Evolutionary conservation across 2,888 invertebrate genomes (phyloP).

Genomic region (Calliscelio sp.): DNA sequence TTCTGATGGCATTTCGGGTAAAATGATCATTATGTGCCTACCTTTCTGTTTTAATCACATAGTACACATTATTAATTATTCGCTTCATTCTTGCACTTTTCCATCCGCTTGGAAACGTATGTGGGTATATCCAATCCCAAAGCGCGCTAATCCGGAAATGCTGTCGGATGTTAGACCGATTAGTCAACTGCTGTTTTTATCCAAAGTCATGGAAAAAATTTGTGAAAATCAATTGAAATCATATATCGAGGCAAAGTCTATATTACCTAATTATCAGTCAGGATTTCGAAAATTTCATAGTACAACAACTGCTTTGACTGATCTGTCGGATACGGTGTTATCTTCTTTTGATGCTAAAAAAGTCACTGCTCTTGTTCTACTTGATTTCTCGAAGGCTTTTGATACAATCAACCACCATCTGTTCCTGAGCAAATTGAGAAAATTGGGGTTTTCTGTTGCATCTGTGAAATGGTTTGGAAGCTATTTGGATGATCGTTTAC

Average conservation of each 20-base stretch:
- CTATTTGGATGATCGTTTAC: neutral
- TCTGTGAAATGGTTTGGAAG: neutral
- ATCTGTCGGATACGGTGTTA: conserved; percentile 8
- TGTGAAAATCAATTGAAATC: neutral
- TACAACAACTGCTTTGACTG: neutral
- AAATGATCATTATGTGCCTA: neutral
- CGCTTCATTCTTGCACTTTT: neutral
- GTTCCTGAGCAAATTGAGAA: neutral
- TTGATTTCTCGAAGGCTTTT: conserved; percentile 26
- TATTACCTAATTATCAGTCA: neutral
- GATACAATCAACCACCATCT: neutral
- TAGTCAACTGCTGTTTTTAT: neutral
- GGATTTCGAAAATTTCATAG: neutral
- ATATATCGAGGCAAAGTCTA: neutral
- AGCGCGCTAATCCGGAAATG: neutral
- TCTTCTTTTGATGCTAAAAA: neutral
- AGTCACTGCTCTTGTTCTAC: neutral
- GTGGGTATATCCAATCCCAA: neutral
- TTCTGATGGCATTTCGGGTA: neutral
- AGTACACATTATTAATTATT: conserved; percentile 1
- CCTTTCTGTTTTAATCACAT: neutral
- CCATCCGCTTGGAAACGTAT: conserved; percentile 1
- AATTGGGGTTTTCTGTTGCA: neutral
- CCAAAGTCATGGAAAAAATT: conserved; percentile 5
- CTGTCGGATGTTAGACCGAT: neutral